Conservation (phyloP, 2,113 vertebrate genomes). For the Herpailurus yagouaroundi region DNA sequence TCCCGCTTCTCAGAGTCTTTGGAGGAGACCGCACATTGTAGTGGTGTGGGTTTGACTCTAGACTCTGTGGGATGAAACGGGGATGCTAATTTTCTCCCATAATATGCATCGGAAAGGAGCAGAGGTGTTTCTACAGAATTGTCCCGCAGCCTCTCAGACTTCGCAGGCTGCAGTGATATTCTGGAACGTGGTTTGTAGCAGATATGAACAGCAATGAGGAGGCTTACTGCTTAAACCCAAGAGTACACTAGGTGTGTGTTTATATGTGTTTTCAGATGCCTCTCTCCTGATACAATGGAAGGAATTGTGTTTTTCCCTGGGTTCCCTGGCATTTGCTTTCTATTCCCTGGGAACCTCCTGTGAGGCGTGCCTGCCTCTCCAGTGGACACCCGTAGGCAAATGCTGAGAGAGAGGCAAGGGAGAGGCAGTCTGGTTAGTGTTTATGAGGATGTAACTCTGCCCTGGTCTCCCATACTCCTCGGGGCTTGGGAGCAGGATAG, state of each 20-base stretch:
- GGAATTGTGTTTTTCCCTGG: background rate
- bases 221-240: background rate
- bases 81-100: too few species aligned
- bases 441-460: background rate
- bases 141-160: background rate
- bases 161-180: background rate
- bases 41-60: background rate
- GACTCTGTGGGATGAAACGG: background rate
- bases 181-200: background rate
- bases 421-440: background rate
- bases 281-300: background rate
- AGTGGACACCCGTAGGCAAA: background rate
- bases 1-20: background rate
- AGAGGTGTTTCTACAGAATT: background rate
- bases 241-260: background rate
- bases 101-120: background rate
- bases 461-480: background rate
- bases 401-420: background rate
- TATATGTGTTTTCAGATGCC: background rate
- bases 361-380: background rate
- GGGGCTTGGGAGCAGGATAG: background rate
- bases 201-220: background rate
- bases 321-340: background rate
- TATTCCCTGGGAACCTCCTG: background rate
- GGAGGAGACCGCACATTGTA: background rate